Evolutionary conservation across 2,888 invertebrate species (phyloP), one percentile per base, ranked within the genome.

Genomic region (Copidosoma aretas): DNA sequence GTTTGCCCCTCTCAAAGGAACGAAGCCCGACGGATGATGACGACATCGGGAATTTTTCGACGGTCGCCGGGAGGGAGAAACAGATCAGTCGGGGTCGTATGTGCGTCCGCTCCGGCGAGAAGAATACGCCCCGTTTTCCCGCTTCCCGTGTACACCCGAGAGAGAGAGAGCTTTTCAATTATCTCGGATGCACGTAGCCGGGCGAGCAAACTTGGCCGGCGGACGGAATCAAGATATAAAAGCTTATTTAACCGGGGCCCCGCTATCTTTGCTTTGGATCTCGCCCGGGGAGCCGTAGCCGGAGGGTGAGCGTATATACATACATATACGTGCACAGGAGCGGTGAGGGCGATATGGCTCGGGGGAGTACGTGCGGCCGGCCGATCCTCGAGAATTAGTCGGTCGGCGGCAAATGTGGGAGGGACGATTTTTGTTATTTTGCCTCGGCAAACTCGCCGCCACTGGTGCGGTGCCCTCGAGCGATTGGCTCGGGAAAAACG

Each of bases 381-480:
- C 19, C 51, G 24, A 64, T 64, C 60, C 54, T 15, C 14, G 51
- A 43, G 68, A 60, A 68, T 68, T 68, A 68, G 53, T 10, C 57
- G 21, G 21, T 14, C 10, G 52, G 21, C 17, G 19, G 46, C 54
- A 57, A 61, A 61, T 67, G 52, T n/a, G 56, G n/a, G n/a, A 41
- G 51, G 25, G n/a, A 60, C 43, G 60, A 52, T 67, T 58, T 52
- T 61, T 52, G 17, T 52, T 41, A 21, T 67, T 51, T 56, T 1
- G 19, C 22, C 21, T 32, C 21, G 19, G 41, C 21, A 22, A 19
- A 51, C 17, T 32, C 43, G 21, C 43, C 17, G 41, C 41, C 41
- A 41, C 41, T 8, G 41, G 10, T 41, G 14, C 14, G 32, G 32
- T 12, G 43, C 15, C 43, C 43, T 17, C 14, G 17, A 46, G 43